Conservation (phyloP, 2,113 vertebrate genomes). For the Nyctibius bracteatus region DNA sequence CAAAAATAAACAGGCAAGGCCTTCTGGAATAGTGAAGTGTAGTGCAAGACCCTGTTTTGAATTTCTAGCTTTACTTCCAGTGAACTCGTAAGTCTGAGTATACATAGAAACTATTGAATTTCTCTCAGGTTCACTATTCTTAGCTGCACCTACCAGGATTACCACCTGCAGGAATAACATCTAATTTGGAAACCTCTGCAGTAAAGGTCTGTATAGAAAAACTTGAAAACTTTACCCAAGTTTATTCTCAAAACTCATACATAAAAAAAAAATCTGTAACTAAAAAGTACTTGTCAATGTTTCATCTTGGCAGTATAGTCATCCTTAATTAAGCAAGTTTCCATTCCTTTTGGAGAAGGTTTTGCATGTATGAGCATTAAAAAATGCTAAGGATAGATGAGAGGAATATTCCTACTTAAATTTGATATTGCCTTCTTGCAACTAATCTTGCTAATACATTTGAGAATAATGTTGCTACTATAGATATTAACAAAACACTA, state of each 20-base stretch:
- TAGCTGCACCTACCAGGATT: not conserved
- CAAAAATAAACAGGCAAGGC: not conserved
- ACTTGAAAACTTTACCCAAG: not conserved
- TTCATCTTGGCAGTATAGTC: not conserved
- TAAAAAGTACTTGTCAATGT: not conserved
- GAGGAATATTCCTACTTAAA: not conserved
- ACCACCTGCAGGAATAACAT: not conserved
- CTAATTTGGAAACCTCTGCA: not conserved
- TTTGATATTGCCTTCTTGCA: not conserved
- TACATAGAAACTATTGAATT: not conserved
- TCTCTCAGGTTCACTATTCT: not conserved
- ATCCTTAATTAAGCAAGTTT: not conserved
- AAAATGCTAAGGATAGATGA: not conserved
- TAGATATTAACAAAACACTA: not conserved
- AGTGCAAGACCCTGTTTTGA: not conserved
- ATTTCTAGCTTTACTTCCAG: not conserved
- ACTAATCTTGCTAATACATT: not conserved
- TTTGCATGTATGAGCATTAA: not conserved
- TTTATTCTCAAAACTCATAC: not conserved
- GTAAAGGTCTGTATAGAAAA: not conserved
- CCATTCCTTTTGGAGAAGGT: not conserved
- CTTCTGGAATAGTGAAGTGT: not conserved
- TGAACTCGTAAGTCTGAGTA: not conserved
- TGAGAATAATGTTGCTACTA: not conserved
- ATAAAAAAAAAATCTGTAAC: not conserved